phyloP scores from a whole-genome alignment of 2,113 vertebrate species.

The Sarotherodon lohbergeri region DNA sequence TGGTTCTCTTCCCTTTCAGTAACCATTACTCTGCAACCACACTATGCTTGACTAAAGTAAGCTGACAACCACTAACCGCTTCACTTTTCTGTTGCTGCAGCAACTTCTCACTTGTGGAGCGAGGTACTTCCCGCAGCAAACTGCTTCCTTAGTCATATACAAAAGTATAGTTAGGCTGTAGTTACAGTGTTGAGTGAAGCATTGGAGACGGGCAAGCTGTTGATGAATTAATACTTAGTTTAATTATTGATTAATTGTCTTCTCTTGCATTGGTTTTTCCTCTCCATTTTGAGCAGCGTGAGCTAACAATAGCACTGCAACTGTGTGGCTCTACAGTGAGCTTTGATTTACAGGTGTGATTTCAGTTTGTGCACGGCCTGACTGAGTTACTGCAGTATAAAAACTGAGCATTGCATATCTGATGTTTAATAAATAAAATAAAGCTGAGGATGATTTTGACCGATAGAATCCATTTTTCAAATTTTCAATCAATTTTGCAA shows the following conservation, averaged over 20 bases:
- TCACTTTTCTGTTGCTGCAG: not conserved
- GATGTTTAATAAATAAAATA: not conserved
- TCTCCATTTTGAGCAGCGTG: not conserved
- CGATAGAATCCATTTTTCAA: rapidly evolving
- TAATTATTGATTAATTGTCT: not conserved
- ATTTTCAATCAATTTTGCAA: not conserved
- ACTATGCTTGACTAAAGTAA: not conserved
- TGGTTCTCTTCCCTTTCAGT: not conserved
- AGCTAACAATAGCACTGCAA: not conserved
- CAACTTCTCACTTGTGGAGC: not conserved
- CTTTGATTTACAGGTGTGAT: not conserved
- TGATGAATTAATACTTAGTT: not conserved
- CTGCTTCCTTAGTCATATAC: not conserved
- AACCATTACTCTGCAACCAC: not conserved
- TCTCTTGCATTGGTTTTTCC: not conserved
- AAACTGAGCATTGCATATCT: not conserved
- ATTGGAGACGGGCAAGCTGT: not conserved
- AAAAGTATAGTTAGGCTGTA: not conserved
- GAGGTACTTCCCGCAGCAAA: not conserved
- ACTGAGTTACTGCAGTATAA: not conserved
- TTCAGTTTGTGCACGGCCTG: not conserved
- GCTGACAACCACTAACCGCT: not conserved
- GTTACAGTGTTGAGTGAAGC: not conserved
- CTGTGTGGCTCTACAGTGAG: not conserved
- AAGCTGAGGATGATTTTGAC: not conserved